Evolutionary conservation across 2,113 vertebrate species (phyloP).

Genomic region (Pardalotus punctatus): DNA sequence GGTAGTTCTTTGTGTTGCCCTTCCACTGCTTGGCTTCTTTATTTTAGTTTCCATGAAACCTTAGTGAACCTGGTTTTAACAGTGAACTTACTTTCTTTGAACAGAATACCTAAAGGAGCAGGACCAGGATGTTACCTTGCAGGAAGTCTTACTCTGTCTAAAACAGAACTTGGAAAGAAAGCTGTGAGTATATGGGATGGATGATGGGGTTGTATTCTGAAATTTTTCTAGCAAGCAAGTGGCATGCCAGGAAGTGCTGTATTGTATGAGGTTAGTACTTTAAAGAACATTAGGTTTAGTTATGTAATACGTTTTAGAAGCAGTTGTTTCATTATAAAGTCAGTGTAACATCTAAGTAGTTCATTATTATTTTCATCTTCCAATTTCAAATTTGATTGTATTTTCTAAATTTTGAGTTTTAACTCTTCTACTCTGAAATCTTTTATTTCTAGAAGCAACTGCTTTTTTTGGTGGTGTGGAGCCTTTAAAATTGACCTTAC

Average conservation of each 20-base stretch:
- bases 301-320: background rate
- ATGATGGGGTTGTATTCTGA: background rate
- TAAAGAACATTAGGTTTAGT: background rate
- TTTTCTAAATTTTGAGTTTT: background rate
- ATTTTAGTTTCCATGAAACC: background rate
- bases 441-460: background rate
- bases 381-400: background rate
- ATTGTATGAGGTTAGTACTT: background rate
- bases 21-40: background rate
- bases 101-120: slow-evolving; percentile 93
- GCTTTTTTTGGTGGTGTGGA: background rate
- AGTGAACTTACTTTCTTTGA: background rate
- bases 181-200: slow-evolving; percentile 84
- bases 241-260: background rate
- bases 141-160: slow-evolving; percentile 90
- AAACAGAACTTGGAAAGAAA: slow-evolving; percentile 98
- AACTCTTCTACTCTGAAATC: background rate
- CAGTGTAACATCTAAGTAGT: background rate
- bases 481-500: background rate
- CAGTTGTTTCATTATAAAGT: slow-evolving; percentile 9
- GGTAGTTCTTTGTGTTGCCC: background rate
- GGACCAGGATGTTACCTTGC: slow-evolving; percentile 92
- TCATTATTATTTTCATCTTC: background rate
- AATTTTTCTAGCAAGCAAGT: background rate
- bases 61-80: background rate